Base-by-base conservation (phyloP, 30 jellyfish, hydroid and myxozoan species). In the Clytia hemisphaerica region DNA sequence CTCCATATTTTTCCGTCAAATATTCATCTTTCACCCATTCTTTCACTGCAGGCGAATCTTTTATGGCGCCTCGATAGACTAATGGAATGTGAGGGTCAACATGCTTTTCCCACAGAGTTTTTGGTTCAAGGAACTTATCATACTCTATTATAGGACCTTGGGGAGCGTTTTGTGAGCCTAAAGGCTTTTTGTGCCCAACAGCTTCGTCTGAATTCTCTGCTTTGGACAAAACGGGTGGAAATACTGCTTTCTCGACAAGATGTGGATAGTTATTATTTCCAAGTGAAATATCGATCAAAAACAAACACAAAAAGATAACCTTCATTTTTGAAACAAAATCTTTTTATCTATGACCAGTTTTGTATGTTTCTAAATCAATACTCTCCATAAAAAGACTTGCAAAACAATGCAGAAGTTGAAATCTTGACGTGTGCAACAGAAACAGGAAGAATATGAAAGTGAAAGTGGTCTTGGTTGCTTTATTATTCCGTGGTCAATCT, bases 101-200 rank as follows among this genome's bases (percentile, higher is more conserved):
- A 48, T 84, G 95, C 5, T 71, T 58, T 31, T 75, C 79, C 93
- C 93, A 84, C 34, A 75, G 76, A 6, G 49, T 88, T 34, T 84
- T 76, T 24, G 95, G 73, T 0, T 73, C 15, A 30, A 84, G 77
- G 27, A 67, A 75, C 7, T 45, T 60, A 69, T 60, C 83, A 51
- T 84, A 84, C 37, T 84, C 95, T 21, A 19, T 70, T 29, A 84
- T 87, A 0, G 92, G 95, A 9, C 88, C 87, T 12, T 84, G 93
- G 6, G 95, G 79, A 16, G 83, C 69, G 53, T 88, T 76, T 61
- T 84, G 95, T 66, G 67, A 48, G 4, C 95, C 95, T 4, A 84
- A 62, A 4, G 95, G 92, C 72, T 75, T 76, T 67, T 57, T 29
- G 34, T 77, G 95, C 29, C 95, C 95, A 26, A 76, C 40, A 53